Evolutionary conservation across 2,888 invertebrate genomes (phyloP).

Genomic region (Nysson spinosus): DNA sequence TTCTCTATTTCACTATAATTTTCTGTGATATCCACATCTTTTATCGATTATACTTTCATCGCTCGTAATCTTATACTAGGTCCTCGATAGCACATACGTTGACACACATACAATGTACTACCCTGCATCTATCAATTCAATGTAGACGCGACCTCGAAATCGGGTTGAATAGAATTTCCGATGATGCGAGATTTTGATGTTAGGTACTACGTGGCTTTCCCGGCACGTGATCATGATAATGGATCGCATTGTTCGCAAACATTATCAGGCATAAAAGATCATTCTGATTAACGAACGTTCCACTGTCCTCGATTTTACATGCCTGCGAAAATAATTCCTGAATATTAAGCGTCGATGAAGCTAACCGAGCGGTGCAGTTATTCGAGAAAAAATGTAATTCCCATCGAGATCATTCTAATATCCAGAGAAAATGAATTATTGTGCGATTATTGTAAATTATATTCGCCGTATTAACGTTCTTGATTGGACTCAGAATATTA

Average conservation of each 20-base stretch:
- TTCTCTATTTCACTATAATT: too few species aligned
- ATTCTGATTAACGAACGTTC: constrained; percentile 12
- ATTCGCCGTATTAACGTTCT: too few species aligned
- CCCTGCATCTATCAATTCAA: constrained; percentile 10
- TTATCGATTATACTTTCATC: constrained; percentile 10
- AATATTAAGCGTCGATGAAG: too few species aligned
- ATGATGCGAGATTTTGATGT: constrained; percentile 32
- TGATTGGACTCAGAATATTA: too few species aligned
- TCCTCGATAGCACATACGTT: constrained; percentile 11
- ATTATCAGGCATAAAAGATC: constrained; percentile 19
- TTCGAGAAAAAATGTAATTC: too few species aligned
- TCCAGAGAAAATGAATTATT: too few species aligned
- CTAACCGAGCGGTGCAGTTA: too few species aligned
- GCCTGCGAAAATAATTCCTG: not conserved
- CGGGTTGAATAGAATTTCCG: constrained; percentile 32
- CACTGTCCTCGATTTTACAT: too few species aligned
- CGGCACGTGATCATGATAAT: constrained; percentile 17
- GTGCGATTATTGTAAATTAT: too few species aligned
- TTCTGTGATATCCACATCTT: too few species aligned
- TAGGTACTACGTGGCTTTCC: not conserved
- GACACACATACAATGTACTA: constrained; percentile 23
- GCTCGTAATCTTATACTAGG: constrained; percentile 13
- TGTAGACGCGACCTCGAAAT: not conserved
- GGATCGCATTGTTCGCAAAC: constrained; percentile 16
- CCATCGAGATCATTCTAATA: too few species aligned